Base-by-base conservation (phyloP, 1,140 invertebrate species). In the Centruroides sculpturatus region DNA sequence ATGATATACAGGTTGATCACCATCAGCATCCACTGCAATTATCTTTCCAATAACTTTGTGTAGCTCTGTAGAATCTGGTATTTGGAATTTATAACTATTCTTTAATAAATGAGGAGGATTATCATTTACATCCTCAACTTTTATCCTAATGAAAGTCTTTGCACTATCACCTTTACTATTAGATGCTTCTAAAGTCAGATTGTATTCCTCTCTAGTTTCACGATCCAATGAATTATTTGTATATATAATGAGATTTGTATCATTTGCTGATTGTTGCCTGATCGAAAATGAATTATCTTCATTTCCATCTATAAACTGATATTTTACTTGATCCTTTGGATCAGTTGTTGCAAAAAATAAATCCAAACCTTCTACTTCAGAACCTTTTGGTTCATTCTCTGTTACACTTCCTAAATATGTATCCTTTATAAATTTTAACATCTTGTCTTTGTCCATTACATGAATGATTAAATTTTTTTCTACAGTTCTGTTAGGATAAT, bases 91-190 rank as follows among this genome's bases (percentile, higher is more conserved):
- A 71, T 92, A 95, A 13, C 85, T 76, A 54, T 80, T 77, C 51
- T 85, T 79, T 3, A 82, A 81, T 71, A 95, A 93, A 9, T 84
- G 75, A 0, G 92, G 92, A 59, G 83, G 81, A 71, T 96, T 92
- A 73, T 96, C 92, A 71, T 98, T 96, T 66, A 86, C 84, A 70
- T 96, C 90, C 1, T 82, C 70, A 0, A 97, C 80, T 5, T 79
- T 76, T 4, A 96, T 79, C 23, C 79, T 76, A 4, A 95, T 79
- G 50, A 80, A 83, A 3, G 86, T 82, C 12, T 81, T 78, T 0
- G 86, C 83, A 62, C 81, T 85, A 69, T 86, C 76, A 8, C 82
- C 84, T 59, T 82, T 80, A 9, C 80, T 75, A 70, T 90, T 86
- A 7, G 80, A 81, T 0, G 87, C 89, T 67, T 86, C 82, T 55